Conservation (phyloP, 2,888 invertebrate species). For the Apodemia hepburni region DNA sequence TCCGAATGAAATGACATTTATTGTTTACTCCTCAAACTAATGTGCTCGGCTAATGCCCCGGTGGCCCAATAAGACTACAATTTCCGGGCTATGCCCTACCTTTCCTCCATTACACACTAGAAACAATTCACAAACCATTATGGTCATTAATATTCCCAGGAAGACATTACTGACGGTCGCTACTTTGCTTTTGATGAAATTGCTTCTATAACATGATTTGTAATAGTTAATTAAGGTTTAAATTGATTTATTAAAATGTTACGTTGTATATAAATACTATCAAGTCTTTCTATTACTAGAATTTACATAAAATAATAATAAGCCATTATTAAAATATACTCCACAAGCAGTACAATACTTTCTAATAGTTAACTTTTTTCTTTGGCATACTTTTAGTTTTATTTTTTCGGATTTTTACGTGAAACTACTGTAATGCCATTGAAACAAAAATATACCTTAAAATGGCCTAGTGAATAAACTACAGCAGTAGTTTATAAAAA, state of each 20-base stretch:
- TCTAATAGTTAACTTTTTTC: too few relatives aligned
- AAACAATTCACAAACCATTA: constrained; percentile 70
- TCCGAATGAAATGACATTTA: constrained; percentile 56
- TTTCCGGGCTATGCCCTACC: constrained; percentile 72
- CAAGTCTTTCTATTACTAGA: too few relatives aligned
- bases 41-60: constrained; percentile 69
- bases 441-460: too few relatives aligned
- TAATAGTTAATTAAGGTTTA: neutral
- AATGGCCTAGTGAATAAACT: too few relatives aligned
- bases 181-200: constrained; percentile 7
- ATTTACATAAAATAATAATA: too few relatives aligned
- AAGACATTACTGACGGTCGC: neutral
- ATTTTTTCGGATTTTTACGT: too few relatives aligned
- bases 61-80: constrained; percentile 70
- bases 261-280: too few relatives aligned
- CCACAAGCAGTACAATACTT: too few relatives aligned
- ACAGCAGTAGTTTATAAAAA: too few relatives aligned
- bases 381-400: too few relatives aligned
- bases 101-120: constrained; percentile 64
- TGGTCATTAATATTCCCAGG: constrained; percentile 58
- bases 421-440: too few relatives aligned
- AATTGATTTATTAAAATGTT: neutral
- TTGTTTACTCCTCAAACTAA: constrained; percentile 51
- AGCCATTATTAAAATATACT: too few relatives aligned
- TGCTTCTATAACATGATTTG: constrained; percentile 1